These are phyloP conservation scores for Trachelus iudaicus DNA, from an alignment of 2,888 invertebrate genomes.

Conservation along the genomic window DNA sequence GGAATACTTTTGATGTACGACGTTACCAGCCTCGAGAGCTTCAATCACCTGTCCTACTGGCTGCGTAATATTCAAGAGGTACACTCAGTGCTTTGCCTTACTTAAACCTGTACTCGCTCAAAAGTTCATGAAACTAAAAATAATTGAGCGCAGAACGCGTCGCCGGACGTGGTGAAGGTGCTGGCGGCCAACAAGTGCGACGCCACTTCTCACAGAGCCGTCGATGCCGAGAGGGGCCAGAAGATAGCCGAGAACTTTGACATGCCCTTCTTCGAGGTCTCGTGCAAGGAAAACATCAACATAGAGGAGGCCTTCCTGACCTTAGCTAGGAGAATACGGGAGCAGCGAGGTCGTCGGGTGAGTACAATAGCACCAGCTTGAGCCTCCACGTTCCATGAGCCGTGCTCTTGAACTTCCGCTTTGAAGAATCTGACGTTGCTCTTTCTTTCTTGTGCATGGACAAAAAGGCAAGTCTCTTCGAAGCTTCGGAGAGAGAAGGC, in stretches of 20 bases:
- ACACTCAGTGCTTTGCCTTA: slow-evolving; percentile 38
- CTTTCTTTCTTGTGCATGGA: not conserved
- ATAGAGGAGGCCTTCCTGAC: slow-evolving; percentile 86
- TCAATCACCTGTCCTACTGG: slow-evolving; percentile 91
- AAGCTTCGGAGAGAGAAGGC: slow-evolving; percentile 54
- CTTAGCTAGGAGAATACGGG: slow-evolving; percentile 84
- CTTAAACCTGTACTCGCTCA: not conserved
- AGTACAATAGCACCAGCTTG: slow-evolving; percentile 32
- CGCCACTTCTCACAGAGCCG: slow-evolving; percentile 78
- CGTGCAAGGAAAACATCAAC: slow-evolving; percentile 87
- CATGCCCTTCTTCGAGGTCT: slow-evolving; percentile 89
- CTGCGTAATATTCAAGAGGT: slow-evolving; percentile 91
- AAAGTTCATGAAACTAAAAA: slow-evolving; percentile 2
- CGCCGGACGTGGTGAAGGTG: slow-evolving; percentile 87
- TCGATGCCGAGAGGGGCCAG: slow-evolving; percentile 82
- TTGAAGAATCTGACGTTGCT: not conserved
- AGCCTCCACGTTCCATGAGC: not conserved
- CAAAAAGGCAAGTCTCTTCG: slow-evolving; percentile 53
- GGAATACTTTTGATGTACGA: slow-evolving; percentile 92
- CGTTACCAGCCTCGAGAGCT: slow-evolving; percentile 89
- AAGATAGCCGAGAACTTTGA: slow-evolving; percentile 91
- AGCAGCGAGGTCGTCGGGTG: slow-evolving; percentile 82
- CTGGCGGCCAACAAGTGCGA: slow-evolving; percentile 89
- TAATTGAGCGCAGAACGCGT: slow-evolving; percentile 75
- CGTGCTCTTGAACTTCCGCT: not conserved